Base-by-base conservation (phyloP, 2,113 vertebrate species). In the Maccullochella peelii region DNA sequence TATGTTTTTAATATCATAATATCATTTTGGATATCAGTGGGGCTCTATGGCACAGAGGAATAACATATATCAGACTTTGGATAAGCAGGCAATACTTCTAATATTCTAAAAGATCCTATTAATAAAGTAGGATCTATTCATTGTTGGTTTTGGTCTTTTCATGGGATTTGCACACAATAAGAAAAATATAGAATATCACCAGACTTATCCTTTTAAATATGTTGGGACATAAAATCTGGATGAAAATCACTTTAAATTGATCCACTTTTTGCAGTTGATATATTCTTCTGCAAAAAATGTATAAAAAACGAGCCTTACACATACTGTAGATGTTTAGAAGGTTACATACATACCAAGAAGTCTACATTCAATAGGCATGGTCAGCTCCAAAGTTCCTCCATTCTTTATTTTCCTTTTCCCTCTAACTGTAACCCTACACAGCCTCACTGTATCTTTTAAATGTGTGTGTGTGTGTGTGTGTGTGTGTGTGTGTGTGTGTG, bases 371-470 rank as follows among this genome's bases (percentile, higher is more conserved):
- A 25, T 73, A 54, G 10, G 50, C 77, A 12, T 15, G 36, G 9
- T 38, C 47, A 81, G 69, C 67, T 63, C 12, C 33, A 16, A 55
- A 65, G 59, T n/a, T 70, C 62, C 42, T 50, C 27, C 30, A 8
- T 8, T 59, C 49, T 42, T 33, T 40, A 18, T 55, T 47, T 65
- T 59, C 25, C 66, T 40, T 77, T 23, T 30, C 59, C 16, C 27
- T 75, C 62, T 7, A 52, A 72, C 23, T 82, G 72, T 59, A 78
- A 80, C 58, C 44, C 21, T 71, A 61, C 73, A 75, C 77, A 85
- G 66, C 73, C 76, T 77, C 72, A 77, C 75, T 86, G 74, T 81
- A 82, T 82, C 86, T 77, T 20, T 77, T 83, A 79, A 90, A 88
- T 70, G 62, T 63, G 4, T 54, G 58, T 40, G 63, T 40, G 36